Conservation (phyloP, 2,797 vertebrate genomes). For the Vipera ursinii region DNA sequence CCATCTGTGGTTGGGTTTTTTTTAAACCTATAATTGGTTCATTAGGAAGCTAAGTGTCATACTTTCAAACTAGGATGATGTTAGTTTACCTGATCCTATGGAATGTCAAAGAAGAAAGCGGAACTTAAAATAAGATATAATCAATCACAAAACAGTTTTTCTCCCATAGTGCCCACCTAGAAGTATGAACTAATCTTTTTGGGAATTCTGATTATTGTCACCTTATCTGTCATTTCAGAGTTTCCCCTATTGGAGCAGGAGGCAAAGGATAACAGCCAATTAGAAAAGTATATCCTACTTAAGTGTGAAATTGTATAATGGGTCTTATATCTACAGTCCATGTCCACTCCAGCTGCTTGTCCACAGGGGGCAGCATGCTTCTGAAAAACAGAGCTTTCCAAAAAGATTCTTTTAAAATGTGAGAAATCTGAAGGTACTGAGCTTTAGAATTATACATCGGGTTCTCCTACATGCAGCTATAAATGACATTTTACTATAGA, state of each 20-base stretch:
- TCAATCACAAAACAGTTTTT: not conserved
- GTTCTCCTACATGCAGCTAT: not conserved
- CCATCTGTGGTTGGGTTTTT: not conserved
- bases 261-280: not conserved
- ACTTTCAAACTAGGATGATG: not conserved
- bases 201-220: not conserved
- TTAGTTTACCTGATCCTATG: not conserved
- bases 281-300: not conserved
- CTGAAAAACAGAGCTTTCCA: not conserved
- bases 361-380: not conserved
- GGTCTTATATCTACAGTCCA: not conserved
- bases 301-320: rapidly evolving
- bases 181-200: not conserved
- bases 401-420: not conserved
- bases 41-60: not conserved
- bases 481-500: not conserved
- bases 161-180: not conserved
- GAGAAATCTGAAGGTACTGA: not conserved
- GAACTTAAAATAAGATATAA: not conserved
- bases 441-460: not conserved
- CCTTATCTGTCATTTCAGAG: not conserved
- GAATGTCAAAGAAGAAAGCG: not conserved
- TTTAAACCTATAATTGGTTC: not conserved
- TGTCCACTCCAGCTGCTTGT: not conserved
- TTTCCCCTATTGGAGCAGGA: not conserved